Evolutionary conservation across 2,888 invertebrate genomes (phyloP).

Genomic region (Ophion ellenae): DNA sequence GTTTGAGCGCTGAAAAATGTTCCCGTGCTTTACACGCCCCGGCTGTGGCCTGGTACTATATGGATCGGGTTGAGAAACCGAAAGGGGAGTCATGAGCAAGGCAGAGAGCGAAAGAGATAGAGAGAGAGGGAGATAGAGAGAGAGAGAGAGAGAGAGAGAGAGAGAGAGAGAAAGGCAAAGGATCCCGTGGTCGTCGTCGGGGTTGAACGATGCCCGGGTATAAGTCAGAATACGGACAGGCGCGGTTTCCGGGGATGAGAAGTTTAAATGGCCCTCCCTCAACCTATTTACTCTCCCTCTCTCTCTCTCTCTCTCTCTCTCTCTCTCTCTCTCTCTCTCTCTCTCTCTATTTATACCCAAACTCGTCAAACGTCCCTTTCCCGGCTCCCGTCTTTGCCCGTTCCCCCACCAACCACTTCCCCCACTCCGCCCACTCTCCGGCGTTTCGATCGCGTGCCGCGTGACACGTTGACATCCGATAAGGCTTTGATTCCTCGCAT

Average conservation of each 20-base stretch:
- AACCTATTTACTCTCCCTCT: conserved; percentile 20
- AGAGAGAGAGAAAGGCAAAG: conserved; percentile 67
- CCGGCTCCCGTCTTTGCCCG: conserved; percentile 53
- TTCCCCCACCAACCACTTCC: conserved; percentile 8
- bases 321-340: conserved; percentile 10
- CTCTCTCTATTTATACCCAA: neutral
- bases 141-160: too few species aligned
- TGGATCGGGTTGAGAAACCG: conserved; percentile 55
- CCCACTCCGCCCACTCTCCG: conserved; percentile 18
- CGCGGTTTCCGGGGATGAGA: conserved; percentile 82
- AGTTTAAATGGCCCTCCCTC: conserved; percentile 83
- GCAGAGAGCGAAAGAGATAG: conserved; percentile 6
- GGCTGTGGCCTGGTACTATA: conserved; percentile 47
- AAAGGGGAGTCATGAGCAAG: conserved; percentile 29
- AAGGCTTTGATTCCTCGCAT: too few species aligned
- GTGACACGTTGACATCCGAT: neutral
- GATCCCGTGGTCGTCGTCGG: conserved; percentile 71
- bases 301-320: conserved; percentile 11
- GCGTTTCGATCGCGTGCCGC: conserved; percentile 32
- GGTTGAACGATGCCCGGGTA: conserved; percentile 82
- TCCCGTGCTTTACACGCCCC: conserved; percentile 33
- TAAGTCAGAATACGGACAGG: conserved; percentile 84
- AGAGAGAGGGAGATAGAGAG: conserved; percentile 55
- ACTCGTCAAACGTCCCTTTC: conserved; percentile 57
- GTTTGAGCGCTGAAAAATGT: conserved; percentile 33